A percentile compares a stretch with the other conserved stretches of the same genome.
Conservation (phyloP, 2,113 vertebrate genomes). For the Neofelis nebulosa region DNA sequence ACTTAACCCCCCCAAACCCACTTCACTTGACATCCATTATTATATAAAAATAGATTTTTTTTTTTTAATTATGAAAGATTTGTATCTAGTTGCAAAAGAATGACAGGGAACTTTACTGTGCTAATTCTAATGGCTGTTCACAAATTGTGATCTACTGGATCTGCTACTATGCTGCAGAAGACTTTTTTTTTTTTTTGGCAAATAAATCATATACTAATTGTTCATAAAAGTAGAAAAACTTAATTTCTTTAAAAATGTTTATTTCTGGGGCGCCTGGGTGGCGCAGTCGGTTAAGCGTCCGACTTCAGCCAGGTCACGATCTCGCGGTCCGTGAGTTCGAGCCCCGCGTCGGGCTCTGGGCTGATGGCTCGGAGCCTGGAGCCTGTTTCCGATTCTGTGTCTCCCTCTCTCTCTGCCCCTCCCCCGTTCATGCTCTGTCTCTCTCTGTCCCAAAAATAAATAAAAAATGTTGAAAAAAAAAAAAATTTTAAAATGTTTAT, state of each 20-base stretch:
- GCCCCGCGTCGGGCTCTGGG: too few species aligned
- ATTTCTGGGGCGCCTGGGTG: too few species aligned
- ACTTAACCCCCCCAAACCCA: too few species aligned
- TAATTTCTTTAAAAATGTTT: constrained; percentile 33
- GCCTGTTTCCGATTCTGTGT: too few species aligned
- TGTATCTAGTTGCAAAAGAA: constrained; percentile 1
- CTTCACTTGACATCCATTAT: background rate
- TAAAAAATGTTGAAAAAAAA: too few species aligned
- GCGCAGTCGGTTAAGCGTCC: too few species aligned
- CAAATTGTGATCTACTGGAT: background rate
- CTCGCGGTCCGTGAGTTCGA: too few species aligned
- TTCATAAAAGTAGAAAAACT: constrained; percentile 45
- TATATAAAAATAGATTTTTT: constrained; percentile 18
- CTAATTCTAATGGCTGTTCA: background rate
- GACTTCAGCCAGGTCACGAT: too few species aligned
- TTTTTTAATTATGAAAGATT: constrained; percentile 51
- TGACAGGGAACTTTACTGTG: background rate
- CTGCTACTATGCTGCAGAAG: background rate
- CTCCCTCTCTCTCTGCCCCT: too few species aligned
- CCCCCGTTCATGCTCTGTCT: too few species aligned
- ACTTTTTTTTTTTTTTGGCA: background rate
- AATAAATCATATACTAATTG: background rate
- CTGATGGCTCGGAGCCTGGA: too few species aligned
- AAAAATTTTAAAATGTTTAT: constrained; percentile 37
- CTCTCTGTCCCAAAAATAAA: too few species aligned